Conservation (phyloP, 2,797 vertebrate genomes). For the Sarcophilus harrisii region DNA sequence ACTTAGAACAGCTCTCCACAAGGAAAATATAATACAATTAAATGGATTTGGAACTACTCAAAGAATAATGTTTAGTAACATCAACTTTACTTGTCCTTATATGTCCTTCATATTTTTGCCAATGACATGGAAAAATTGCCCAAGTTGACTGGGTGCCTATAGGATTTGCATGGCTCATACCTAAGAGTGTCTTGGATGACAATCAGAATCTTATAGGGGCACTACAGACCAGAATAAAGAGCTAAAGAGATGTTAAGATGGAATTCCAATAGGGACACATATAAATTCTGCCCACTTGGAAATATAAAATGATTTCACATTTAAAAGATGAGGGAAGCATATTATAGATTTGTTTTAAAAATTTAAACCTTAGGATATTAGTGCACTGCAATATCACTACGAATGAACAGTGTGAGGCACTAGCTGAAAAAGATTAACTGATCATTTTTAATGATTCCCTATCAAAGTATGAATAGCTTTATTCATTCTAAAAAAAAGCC, state of each 20-base stretch:
- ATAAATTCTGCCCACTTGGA: neutral
- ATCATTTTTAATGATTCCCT: neutral
- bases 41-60: neutral
- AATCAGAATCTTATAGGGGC: neutral
- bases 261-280: neutral
- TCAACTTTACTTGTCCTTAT: neutral
- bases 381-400: neutral
- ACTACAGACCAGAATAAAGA: neutral
- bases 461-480: neutral
- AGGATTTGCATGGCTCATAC: neutral
- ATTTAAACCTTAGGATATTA: neutral
- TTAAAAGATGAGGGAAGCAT: neutral
- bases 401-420: neutral
- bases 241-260: neutral
- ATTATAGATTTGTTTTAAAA: neutral
- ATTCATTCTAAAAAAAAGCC: neutral
- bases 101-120: neutral
- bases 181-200: neutral
- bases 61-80: neutral
- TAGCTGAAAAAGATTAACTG: neutral
- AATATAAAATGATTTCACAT: neutral
- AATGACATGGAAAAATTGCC: neutral
- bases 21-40: neutral
- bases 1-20: neutral
- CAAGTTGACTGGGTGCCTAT: neutral